A percentile compares a stretch with the other conserved stretches of the same genome.
Evolutionary conservation across 2,888 invertebrate species (phyloP).

Genomic region (Neuroscelio doddi): DNA sequence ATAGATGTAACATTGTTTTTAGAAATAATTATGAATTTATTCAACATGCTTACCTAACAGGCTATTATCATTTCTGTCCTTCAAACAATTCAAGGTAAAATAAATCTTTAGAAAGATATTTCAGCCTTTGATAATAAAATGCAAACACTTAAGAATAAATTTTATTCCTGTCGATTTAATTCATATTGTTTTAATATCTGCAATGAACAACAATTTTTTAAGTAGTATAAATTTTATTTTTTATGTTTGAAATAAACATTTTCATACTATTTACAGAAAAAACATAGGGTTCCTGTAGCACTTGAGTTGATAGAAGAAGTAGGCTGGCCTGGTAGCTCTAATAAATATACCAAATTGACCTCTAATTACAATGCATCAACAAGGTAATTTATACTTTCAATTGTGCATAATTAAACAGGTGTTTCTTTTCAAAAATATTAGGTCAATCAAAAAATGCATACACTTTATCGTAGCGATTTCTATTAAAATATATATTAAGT

Average conservation of each 20-base stretch:
- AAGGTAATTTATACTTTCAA: too few relatives aligned
- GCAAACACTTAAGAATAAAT: neutral
- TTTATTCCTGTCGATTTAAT: too few relatives aligned
- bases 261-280: conserved; percentile 52
- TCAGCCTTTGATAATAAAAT: neutral
- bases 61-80: conserved; percentile 64
- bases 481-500: too few relatives aligned
- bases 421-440: too few relatives aligned
- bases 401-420: too few relatives aligned
- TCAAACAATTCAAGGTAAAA: conserved; percentile 64
- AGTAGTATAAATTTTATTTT: neutral
- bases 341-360: conserved; percentile 60
- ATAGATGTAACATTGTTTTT: too few relatives aligned
- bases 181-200: too few relatives aligned
- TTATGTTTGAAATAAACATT: neutral
- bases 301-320: conserved; percentile 63
- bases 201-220: neutral
- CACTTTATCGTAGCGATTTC: too few relatives aligned
- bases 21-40: conserved; percentile 46
- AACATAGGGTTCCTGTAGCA: conserved; percentile 58
- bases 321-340: conserved; percentile 58
- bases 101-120: conserved; percentile 11
- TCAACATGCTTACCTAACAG: conserved; percentile 60
- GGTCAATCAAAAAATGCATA: too few relatives aligned
- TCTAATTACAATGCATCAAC: conserved; percentile 57